Evolutionary conservation across 2,113 vertebrate genomes (phyloP).

Genomic region (Psittacula cyanocephala): DNA sequence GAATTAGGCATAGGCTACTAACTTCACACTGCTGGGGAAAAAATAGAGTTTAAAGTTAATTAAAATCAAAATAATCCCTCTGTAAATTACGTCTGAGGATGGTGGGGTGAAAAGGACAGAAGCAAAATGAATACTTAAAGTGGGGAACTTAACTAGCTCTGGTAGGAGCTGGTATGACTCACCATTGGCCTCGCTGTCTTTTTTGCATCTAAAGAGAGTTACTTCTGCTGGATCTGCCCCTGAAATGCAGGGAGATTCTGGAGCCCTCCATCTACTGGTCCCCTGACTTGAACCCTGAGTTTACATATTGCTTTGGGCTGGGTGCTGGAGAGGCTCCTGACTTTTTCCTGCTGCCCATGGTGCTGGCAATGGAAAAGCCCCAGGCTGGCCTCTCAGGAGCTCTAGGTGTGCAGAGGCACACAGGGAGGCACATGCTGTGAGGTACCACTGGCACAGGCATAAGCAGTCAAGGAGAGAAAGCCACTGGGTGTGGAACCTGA

Average conservation of each 20-base stretch:
- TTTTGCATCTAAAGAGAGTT: background rate
- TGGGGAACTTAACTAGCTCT: background rate
- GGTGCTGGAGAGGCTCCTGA: background rate
- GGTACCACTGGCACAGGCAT: fast-evolving
- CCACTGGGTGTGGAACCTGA: background rate
- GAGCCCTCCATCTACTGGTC: background rate
- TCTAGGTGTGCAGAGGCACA: background rate
- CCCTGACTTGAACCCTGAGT: fast-evolving
- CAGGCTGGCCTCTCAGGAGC: fast-evolving
- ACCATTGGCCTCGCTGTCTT: background rate
- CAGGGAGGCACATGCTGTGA: fast-evolving
- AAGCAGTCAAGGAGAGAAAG: background rate
- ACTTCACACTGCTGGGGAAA: background rate
- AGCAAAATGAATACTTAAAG: background rate
- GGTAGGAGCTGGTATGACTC: background rate
- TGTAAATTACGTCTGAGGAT: background rate
- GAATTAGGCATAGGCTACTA: background rate
- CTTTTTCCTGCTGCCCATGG: background rate
- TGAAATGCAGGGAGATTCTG: background rate
- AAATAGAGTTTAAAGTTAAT: background rate
- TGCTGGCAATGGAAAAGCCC: background rate
- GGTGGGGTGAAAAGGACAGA: background rate
- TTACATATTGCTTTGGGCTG: background rate
- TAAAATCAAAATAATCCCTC: background rate
- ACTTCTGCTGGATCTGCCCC: background rate